A percentile compares a stretch with the other conserved stretches of the same genome.
These are phyloP conservation scores for Diabrotica undecimpunctata DNA, from an alignment of 1,140 invertebrate genomes.

Conservation along the genomic window DNA sequence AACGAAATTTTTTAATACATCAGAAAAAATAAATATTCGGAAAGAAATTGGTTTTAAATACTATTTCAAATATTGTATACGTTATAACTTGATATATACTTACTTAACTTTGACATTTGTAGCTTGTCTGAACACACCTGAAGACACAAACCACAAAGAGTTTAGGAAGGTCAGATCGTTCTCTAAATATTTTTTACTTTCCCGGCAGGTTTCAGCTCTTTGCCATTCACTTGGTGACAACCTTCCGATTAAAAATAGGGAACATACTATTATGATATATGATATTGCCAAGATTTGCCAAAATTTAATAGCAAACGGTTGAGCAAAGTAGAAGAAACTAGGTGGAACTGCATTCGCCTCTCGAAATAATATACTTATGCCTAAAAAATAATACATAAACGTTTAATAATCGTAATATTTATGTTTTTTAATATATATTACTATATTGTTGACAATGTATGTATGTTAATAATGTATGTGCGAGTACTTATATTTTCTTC, in stretches of 20 bases:
- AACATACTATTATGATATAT: conserved; percentile 71
- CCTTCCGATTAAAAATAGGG: conserved; percentile 69
- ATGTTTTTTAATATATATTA: neutral
- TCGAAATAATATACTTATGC: conserved; percentile 72
- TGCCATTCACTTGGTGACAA: conserved; percentile 70
- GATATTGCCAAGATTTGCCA: conserved; percentile 74
- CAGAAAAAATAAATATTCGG: too few species aligned
- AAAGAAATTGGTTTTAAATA: too few species aligned
- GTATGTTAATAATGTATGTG: too few species aligned
- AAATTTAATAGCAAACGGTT: conserved; percentile 72
- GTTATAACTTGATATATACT: conserved; percentile 11
- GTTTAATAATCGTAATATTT: neutral
- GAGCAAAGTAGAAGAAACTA: conserved; percentile 73
- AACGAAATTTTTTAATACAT: too few species aligned
- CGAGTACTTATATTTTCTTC: too few species aligned
- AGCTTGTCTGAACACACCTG: conserved; percentile 80
- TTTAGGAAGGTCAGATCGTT: conserved; percentile 66
- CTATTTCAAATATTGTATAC: too few species aligned
- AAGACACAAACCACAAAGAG: conserved; percentile 51
- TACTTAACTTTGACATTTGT: conserved; percentile 75
- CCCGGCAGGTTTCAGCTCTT: conserved; percentile 44
- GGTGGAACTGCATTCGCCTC: conserved; percentile 66
- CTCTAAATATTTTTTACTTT: conserved; percentile 59
- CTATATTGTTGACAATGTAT: neutral
- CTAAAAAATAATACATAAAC: conserved; percentile 38